phyloP scores from a whole-genome alignment of 2,113 vertebrate species.

The Albula goreensis region DNA sequence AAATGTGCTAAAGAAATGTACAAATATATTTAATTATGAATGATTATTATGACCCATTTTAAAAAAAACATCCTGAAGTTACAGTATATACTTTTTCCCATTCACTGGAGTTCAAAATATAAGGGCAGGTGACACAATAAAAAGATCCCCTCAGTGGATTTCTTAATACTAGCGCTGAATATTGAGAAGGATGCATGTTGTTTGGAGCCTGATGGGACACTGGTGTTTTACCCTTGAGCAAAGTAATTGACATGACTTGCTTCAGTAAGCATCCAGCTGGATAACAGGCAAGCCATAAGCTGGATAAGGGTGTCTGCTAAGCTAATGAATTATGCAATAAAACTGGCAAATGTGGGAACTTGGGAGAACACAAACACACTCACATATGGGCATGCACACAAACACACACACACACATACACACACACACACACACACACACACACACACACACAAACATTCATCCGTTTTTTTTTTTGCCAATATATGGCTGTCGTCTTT shows the following conservation, averaged over 20 bases:
- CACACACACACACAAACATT: background rate
- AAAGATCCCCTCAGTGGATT: too few relatives aligned
- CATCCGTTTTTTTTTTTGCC: too few relatives aligned
- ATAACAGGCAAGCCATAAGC: background rate
- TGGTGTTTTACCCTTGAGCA: background rate
- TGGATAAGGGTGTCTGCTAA: background rate
- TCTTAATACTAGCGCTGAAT: background rate
- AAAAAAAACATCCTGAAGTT: too few relatives aligned
- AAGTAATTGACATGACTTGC: slow-evolving; percentile 2
- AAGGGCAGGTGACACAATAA: too few relatives aligned
- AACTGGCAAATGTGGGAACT: background rate
- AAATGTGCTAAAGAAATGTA: background rate
- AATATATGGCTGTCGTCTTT: too few relatives aligned
- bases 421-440: background rate
- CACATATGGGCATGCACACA: background rate
- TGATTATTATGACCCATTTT: too few relatives aligned
- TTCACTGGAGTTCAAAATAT: too few relatives aligned
- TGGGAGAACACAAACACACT: background rate
- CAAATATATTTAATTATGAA: background rate
- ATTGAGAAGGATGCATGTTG: background rate
- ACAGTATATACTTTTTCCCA: too few relatives aligned
- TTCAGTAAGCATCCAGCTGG: background rate
- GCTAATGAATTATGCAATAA: slow-evolving; percentile 2
- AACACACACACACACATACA: too few relatives aligned
- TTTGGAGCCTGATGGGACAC: background rate